phyloP scores from a whole-genome alignment of 2,113 vertebrate species.

The Physeter macrocephalus region DNA sequence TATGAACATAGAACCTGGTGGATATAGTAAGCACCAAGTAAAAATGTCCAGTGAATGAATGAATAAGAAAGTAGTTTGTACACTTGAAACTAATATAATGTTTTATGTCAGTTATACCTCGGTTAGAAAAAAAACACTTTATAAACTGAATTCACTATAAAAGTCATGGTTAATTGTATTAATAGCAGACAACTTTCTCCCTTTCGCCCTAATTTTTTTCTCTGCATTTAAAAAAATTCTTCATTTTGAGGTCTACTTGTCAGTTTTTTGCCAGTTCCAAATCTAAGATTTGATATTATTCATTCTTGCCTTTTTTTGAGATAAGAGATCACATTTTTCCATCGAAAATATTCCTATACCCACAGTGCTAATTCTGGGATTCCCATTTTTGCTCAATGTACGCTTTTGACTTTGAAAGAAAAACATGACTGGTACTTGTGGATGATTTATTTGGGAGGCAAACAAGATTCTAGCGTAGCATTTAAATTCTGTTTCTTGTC shows the following conservation, averaged over 20 bases:
- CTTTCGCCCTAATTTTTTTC: slow-evolving; percentile 29
- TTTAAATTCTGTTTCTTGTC: neutral
- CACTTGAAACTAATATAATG: neutral
- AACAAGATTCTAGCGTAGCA: neutral
- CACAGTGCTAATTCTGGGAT: neutral
- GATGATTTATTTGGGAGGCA: neutral
- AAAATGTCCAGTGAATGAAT: neutral
- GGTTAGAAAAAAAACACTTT: neutral
- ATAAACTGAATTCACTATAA: neutral
- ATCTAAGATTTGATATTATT: neutral
- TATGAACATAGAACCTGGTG: neutral
- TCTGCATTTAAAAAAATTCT: neutral
- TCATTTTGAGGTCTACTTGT: neutral
- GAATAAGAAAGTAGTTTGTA: neutral
- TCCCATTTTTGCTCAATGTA: neutral
- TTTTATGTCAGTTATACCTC: neutral
- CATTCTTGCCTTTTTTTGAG: neutral
- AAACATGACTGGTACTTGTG: neutral
- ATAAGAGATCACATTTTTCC: neutral
- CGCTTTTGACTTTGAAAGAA: neutral
- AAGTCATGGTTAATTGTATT: neutral
- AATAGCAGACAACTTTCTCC: neutral
- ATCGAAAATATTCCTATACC: neutral
- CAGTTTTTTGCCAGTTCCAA: neutral
- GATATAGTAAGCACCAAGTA: neutral